Percentiles rank a stretch among this genome's conserved stretches.
Conservation (phyloP, 2,113 vertebrate genomes). For the Dermatemys mawii region DNA sequence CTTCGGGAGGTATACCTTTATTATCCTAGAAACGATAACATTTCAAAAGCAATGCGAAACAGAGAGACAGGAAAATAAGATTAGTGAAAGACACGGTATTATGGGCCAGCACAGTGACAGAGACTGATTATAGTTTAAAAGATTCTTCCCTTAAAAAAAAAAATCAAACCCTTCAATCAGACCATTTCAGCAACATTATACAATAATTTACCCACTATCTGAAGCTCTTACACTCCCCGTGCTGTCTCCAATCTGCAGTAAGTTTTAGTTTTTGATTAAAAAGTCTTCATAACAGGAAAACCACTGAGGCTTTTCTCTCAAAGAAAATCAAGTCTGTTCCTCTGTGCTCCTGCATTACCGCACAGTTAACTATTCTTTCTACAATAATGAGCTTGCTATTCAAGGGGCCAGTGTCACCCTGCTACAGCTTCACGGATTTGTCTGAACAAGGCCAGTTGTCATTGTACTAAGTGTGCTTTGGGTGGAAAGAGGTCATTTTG, state of each 20-base stretch:
- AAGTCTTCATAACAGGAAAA: neutral
- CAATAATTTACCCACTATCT: neutral
- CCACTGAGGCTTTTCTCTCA: neutral
- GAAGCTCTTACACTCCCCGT: neutral
- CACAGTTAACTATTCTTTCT: neutral
- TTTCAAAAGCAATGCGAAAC: conserved; percentile 15
- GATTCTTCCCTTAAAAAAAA: neutral
- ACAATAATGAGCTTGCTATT: neutral
- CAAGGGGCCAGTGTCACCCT: neutral
- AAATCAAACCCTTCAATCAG: neutral
- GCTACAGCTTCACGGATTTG: neutral
- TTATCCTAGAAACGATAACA: conserved; percentile 2
- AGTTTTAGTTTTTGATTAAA: neutral
- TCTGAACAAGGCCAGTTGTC: neutral
- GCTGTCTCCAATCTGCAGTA: neutral
- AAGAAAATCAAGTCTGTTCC: neutral
- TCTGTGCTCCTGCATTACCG: neutral
- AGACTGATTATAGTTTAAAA: conserved; percentile 27
- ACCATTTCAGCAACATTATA: neutral
- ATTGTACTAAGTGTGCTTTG: neutral
- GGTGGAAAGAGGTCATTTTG: neutral
- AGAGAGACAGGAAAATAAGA: conserved; percentile 31
- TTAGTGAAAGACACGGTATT: conserved; percentile 39
- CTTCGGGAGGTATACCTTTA: conserved; percentile 3
- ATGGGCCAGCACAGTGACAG: conserved; percentile 18